Percentiles rank a stretch among this genome's conserved stretches.
Conservation (phyloP, 2,113 vertebrate genomes). For the Nibea albiflora region DNA sequence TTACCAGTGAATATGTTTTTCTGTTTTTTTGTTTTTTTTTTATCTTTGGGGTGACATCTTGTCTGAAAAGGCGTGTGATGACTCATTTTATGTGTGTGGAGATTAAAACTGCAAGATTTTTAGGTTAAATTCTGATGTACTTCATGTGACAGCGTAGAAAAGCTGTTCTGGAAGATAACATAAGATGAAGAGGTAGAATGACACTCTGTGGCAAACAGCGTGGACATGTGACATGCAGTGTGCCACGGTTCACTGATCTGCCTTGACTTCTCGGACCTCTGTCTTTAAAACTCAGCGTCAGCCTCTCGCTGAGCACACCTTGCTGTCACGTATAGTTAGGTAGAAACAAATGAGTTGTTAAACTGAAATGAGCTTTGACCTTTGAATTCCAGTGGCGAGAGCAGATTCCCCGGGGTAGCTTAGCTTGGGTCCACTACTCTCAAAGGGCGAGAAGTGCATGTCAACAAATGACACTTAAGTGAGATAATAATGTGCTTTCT, state of each 20-base stretch:
- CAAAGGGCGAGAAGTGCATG: neutral
- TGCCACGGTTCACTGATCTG: constrained; percentile 28
- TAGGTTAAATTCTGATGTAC: neutral
- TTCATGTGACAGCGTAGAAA: neutral
- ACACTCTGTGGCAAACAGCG: neutral
- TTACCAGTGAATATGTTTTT: no score
- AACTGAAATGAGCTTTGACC: constrained; percentile 40
- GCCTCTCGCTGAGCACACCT: constrained; percentile 21
- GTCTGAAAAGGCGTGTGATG: neutral
- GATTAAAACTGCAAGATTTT: neutral
- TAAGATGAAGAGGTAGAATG: constrained; percentile 10
- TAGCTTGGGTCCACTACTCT: neutral
- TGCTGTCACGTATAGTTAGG: constrained; percentile 37
- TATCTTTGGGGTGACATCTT: neutral
- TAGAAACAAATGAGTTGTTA: constrained; percentile 15
- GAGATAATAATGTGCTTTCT: constrained; percentile 14
- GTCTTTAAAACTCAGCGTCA: constrained; percentile 42
- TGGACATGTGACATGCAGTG: neutral
- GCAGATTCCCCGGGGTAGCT: constrained; percentile 5
- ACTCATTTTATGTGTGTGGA: neutral
- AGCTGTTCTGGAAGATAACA: constrained; percentile 10
- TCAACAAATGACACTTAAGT: neutral
- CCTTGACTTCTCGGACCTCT: constrained; percentile 37
- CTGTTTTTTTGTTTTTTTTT: no score
- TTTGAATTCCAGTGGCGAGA: constrained; percentile 16